These are phyloP conservation scores for Heliconius hewitsoni DNA, from an alignment of 1,140 invertebrate genomes.

Conservation along the genomic window DNA sequence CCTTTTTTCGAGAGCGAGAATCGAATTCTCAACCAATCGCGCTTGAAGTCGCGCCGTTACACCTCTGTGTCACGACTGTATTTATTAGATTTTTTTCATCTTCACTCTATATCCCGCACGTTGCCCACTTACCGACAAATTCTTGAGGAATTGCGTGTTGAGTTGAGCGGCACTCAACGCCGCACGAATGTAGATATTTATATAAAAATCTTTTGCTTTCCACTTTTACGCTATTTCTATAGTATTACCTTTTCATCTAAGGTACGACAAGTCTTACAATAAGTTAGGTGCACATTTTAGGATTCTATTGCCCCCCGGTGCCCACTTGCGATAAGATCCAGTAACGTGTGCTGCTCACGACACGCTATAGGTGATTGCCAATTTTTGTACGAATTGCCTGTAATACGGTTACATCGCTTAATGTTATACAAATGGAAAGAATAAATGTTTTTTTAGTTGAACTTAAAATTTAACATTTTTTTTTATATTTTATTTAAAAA, in stretches of 20 bases:
- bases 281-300: conserved; percentile 55
- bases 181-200: not conserved
- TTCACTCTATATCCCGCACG: too few species aligned
- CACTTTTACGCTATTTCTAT: not conserved
- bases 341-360: conserved; percentile 58
- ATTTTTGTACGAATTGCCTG: conserved; percentile 34
- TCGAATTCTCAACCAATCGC: too few species aligned
- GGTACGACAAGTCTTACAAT: conserved; percentile 43
- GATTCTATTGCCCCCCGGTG: conserved; percentile 62
- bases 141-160: not conserved
- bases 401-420: not conserved
- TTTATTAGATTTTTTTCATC: too few species aligned
- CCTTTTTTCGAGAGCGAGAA: too few species aligned
- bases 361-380: conserved; percentile 49
- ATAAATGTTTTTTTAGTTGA: not conserved
- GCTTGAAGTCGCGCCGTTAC: too few species aligned
- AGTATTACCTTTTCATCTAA: not conserved
- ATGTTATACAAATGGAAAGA: not conserved
- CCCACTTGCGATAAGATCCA: conserved; percentile 61
- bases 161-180: not conserved
- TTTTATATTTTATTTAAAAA: too few species aligned
- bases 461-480: not conserved
- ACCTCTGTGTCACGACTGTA: too few species aligned
- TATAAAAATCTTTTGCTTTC: not conserved
- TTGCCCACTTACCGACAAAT: too few species aligned